Base-by-base conservation (phyloP, 2,797 vertebrate genomes). In the Alca torda region DNA sequence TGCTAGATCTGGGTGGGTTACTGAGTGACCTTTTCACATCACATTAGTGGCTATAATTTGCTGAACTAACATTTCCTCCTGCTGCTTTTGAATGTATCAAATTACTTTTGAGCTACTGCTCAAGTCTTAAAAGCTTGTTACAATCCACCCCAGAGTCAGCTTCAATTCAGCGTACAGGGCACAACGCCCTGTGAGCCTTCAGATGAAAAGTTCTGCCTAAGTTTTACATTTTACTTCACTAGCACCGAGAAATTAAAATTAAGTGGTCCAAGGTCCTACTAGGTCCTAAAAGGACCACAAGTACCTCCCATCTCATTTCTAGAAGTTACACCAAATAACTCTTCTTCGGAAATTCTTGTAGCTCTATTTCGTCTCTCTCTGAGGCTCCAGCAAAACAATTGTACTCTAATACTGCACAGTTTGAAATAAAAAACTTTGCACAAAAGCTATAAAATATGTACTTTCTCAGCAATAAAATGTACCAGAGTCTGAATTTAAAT, bases 1-100 rank as follows among this genome's bases (percentile, higher is more conserved):
- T 24, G 51, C 10, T 33, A 76, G 70, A 48, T 53, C 59, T n/a
- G 75, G 77, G 63, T 82, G 80, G 70, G 88, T 57, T 83, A 70
- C 23, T 46, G 53, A 50, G 37, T 33, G 79, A 92, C 69, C 78
- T 60, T 72, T 60, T 39, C 53, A 65, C 39, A 83, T 53, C 67
- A 24, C 57, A 17, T 57, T 4, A 54, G 50, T 18, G 28, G 60
- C 61, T 83, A 8, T n/a, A 50, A 74, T 70, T 35, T 93, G 77
- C 75, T 72, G 56, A 90, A 56, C 41, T 77, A 74, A 70, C 63
- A 76, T 51, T 53, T 91, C 59, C 82, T 94, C 85, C 63, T 56
- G 61, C 84, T 91, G 83, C 76, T 90, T 86, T 30, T 73, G 54
- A 84, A 93, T 43, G 35, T 5, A 95, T 57, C 69, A 78, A 86